Percentiles rank a stretch among this genome's conserved stretches.
phyloP scores from a whole-genome alignment of 2,113 vertebrate genomes.

The Apus apus region DNA sequence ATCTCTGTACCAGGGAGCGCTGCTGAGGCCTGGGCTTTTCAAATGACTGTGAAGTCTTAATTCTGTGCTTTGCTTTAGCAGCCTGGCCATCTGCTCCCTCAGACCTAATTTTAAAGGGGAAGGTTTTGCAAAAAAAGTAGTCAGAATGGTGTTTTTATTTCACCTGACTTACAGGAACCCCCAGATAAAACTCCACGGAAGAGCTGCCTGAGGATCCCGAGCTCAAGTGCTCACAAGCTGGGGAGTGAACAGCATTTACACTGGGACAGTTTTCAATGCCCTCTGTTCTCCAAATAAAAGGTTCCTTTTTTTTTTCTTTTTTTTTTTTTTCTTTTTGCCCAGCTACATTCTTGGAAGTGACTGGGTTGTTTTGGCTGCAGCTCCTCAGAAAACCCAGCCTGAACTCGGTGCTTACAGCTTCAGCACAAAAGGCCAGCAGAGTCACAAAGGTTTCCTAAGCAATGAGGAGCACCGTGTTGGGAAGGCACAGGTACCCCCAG shows the following conservation, averaged over 20 bases:
- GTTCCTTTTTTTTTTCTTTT: not conserved
- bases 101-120: not conserved
- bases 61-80: not conserved
- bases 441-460: not conserved
- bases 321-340: not conserved
- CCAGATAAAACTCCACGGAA: not conserved
- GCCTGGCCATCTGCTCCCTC: not conserved
- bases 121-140: not conserved
- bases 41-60: not conserved
- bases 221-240: not conserved
- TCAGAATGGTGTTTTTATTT: slow-evolving; percentile 8
- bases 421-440: slow-evolving; percentile 11
- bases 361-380: slow-evolving; percentile 50
- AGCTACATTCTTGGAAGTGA: slow-evolving; percentile 45
- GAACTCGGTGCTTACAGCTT: not conserved
- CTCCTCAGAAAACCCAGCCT: slow-evolving; percentile 22
- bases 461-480: not conserved
- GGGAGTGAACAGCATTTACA: not conserved
- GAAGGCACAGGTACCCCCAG: not conserved
- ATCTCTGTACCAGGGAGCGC: not conserved
- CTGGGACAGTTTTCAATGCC: slow-evolving; percentile 42
- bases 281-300: slow-evolving; percentile 46
- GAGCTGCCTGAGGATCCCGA: not conserved
- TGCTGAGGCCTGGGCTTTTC: not conserved
- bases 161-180: not conserved